phyloP scores from a whole-genome alignment of 2,888 invertebrate species.

The Xylophagus ater region DNA sequence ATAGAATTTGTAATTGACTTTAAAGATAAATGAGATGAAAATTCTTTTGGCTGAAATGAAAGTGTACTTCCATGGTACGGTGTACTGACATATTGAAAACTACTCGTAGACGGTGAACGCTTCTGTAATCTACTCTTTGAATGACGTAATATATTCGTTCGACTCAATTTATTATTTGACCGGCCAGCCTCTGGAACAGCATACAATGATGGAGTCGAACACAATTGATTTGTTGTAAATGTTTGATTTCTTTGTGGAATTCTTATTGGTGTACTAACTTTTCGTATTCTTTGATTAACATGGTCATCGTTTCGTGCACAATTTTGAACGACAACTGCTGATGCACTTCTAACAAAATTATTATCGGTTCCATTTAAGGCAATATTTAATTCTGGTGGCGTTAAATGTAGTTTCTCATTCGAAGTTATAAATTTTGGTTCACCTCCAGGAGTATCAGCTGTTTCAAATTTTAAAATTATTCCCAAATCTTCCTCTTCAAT shows the following conservation, averaged over 20 bases:
- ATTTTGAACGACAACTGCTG: conserved; percentile 56
- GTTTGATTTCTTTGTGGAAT: conserved; percentile 39
- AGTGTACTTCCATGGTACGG: conserved; percentile 77
- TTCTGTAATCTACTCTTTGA: conserved; percentile 44
- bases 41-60: conserved; percentile 64
- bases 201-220: conserved; percentile 54
- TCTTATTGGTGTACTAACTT: conserved; percentile 51
- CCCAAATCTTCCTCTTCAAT: conserved; percentile 37
- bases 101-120: conserved; percentile 65
- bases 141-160: conserved; percentile 35
- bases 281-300: conserved; percentile 41
- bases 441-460: conserved; percentile 11
- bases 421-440: conserved; percentile 16
- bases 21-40: conserved; percentile 65
- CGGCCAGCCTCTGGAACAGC: conserved; percentile 56
- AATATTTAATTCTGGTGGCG: conserved; percentile 22
- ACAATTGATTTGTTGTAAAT: conserved; percentile 43
- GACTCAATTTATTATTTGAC: conserved; percentile 28
- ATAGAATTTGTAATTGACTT: conserved; percentile 51
- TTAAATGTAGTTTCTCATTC: conserved; percentile 4
- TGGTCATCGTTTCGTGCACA: conserved; percentile 39
- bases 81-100: conserved; percentile 74
- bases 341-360: conserved; percentile 55
- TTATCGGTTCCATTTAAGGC: conserved; percentile 28
- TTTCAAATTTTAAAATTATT: conserved; percentile 36